Conservation (phyloP, 1,140 invertebrate species). For the Leptinotarsa texana region DNA sequence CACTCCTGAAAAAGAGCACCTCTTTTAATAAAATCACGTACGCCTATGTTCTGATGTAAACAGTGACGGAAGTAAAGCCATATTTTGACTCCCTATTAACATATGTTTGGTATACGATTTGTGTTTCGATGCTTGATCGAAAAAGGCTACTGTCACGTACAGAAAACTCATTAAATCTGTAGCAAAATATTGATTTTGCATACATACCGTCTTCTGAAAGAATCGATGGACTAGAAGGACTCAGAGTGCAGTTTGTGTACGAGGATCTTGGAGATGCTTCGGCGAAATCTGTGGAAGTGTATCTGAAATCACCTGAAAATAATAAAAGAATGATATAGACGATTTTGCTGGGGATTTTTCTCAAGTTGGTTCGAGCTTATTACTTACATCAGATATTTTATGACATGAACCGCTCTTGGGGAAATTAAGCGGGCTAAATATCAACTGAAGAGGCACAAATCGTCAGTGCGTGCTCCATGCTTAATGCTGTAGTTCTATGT, state of each 20-base stretch:
- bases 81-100: slow-evolving; percentile 23
- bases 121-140: background rate
- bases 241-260: slow-evolving; percentile 22
- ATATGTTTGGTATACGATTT: slow-evolving; percentile 10
- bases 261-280: slow-evolving; percentile 30
- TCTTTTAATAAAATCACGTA: background rate
- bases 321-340: background rate
- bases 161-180: background rate
- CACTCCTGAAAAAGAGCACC: too few relatives aligned
- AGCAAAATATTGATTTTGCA: background rate
- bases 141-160: background rate
- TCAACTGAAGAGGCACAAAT: too few relatives aligned
- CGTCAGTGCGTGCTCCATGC: too few relatives aligned
- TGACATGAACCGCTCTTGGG: too few relatives aligned
- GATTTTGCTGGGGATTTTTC: too few relatives aligned
- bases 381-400: too few relatives aligned
- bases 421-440: too few relatives aligned
- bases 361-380: too few relatives aligned
- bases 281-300: slow-evolving; percentile 18
- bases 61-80: slow-evolving; percentile 25
- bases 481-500: too few relatives aligned
- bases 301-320: slow-evolving; percentile 20
- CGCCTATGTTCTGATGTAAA: slow-evolving; percentile 24
- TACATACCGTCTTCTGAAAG: slow-evolving; percentile 29
- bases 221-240: slow-evolving; percentile 23